Evolutionary conservation across 2,113 vertebrate species (phyloP), one percentile per base, ranked within the genome.

Genomic region (Okapia johnstoni): DNA sequence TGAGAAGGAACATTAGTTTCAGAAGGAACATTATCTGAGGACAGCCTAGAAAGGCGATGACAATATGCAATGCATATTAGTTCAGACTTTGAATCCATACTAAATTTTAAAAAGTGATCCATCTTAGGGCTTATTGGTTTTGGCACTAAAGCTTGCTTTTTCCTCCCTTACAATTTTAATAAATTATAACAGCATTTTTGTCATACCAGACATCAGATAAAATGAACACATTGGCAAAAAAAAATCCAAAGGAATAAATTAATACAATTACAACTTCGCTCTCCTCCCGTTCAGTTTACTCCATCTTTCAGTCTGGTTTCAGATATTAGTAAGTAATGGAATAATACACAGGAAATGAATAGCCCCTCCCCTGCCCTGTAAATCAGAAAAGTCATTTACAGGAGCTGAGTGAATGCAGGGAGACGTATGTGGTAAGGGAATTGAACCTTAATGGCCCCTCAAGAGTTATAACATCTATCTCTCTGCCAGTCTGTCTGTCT

Each of bases 381-480:
- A 98, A 97, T 98, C 97, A 96, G 90, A 80, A 96, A 93, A 98
- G 90, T 97, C 95, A 97, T 96, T 98, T 98, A 76, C 14, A 91
- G 86, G 79, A 88, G 85, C 90, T 90, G 91, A 96, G 89, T 88
- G 96, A 95, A 52, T 77, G 46, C 66, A 91, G 30, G 55, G 70
- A 84, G 96, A 96, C 52, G 92, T 81, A 54, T 50, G 50, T 63
- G 90, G 66, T 77, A 50, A 90, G 93, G 88, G 97, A 97, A 98
- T 84, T 96, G 85, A 86, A 88, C 10, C 81, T 97, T 96, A 97
- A 97, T 96, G 88, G 95, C 85, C 61, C 90, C 94, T 97, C 66
- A 96, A 97, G 92, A 90, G 88, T 90, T 96, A 70, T 90, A 88
- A 92, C 33, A 1, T 96, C 73, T 63, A 3, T 97, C 85, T 93